A percentile compares a stretch with the other conserved stretches of the same genome.
These are phyloP conservation scores for Cheilosia soror DNA, from an alignment of 2,888 invertebrate species.

Conservation along the genomic window DNA sequence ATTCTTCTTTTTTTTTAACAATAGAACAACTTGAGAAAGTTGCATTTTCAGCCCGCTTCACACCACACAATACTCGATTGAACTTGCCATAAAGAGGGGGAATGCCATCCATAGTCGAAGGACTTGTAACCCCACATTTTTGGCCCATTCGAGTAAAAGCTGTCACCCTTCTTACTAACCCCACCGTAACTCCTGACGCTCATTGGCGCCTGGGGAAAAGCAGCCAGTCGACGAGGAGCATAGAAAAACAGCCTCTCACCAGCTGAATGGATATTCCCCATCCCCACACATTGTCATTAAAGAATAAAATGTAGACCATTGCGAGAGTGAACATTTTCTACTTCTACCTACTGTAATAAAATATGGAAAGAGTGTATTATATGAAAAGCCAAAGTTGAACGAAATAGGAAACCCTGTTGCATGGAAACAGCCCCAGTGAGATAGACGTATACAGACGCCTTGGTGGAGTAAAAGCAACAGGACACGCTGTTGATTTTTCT, in stretches of 20 bases:
- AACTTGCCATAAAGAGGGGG: conserved; percentile 35
- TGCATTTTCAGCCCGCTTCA: conserved; percentile 26
- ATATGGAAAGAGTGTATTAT: conserved; percentile 57
- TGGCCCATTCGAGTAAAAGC: conserved; percentile 6
- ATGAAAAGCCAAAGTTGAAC: conserved; percentile 69
- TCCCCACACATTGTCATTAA: conserved; percentile 32
- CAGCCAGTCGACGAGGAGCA: conserved; percentile 4
- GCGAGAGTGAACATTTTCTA: conserved; percentile 56
- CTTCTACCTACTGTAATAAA: conserved; percentile 41
- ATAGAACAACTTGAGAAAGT: conserved; percentile 17
- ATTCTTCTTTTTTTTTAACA: conserved; percentile 23
- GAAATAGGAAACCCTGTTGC: conserved; percentile 76
- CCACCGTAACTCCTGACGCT: background rate
- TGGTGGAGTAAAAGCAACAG: conserved; percentile 60
- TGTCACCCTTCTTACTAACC: background rate
- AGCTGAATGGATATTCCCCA: conserved; percentile 23
- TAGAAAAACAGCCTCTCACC: conserved; percentile 4
- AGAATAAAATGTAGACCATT: conserved; percentile 70
- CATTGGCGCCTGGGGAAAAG: conserved; percentile 16
- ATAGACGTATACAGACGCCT: conserved; percentile 38
- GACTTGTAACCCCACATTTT: background rate
- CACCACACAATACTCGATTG: background rate
- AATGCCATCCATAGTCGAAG: background rate
- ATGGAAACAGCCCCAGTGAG: conserved; percentile 66
- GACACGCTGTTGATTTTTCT: conserved; percentile 66